Conservation (phyloP, 92 coral and sea anemone species). For the Phenganax marumi region DNA sequence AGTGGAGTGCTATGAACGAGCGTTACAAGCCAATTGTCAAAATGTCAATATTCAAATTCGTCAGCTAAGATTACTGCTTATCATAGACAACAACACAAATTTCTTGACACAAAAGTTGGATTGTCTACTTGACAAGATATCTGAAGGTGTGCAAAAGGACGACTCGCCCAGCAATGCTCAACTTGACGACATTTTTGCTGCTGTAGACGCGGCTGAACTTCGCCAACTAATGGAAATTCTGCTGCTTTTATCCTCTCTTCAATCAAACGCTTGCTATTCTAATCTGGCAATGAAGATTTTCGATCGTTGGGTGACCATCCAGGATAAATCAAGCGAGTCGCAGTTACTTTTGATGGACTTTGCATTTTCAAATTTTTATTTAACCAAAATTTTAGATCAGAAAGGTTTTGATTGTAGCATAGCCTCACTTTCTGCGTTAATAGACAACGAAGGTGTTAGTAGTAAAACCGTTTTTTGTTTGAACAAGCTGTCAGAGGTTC, state of each 20-base stretch:
- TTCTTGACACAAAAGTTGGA: neutral
- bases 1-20: slow-evolving; percentile 8
- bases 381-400: neutral
- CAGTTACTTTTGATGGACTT: slow-evolving; percentile 10
- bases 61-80: slow-evolving; percentile 1
- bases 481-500: neutral
- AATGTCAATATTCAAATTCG: slow-evolving; percentile 8
- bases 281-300: neutral
- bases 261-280: neutral
- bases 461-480: neutral
- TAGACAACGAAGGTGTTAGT: slow-evolving; percentile 12
- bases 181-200: neutral
- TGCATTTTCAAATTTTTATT: neutral
- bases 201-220: neutral
- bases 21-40: neutral
- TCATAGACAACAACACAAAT: slow-evolving; percentile 1
- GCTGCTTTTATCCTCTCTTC: neutral
- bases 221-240: slow-evolving; percentile 3
- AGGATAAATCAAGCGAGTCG: neutral
- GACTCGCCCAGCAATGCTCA: neutral
- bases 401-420: neutral
- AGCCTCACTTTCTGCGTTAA: neutral
- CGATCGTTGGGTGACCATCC: neutral
- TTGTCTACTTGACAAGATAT: neutral
- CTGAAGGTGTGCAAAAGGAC: neutral